Evolutionary conservation across 2,113 vertebrate genomes (phyloP), one percentile per base, ranked within the genome.

Genomic region (Sarotherodon lohbergeri): DNA sequence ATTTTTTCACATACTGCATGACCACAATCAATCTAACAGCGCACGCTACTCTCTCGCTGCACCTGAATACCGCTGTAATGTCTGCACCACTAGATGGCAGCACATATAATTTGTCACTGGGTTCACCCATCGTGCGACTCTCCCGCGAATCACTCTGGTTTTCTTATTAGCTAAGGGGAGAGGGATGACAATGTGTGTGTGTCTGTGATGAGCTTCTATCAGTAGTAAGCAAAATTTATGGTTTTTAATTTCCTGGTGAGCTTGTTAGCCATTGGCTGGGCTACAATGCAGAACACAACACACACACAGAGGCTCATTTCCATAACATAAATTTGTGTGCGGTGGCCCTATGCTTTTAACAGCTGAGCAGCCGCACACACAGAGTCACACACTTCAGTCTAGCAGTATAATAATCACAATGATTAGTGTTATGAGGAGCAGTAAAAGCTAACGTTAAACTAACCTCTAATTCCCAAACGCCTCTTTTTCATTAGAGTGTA

Each of bases 211-310:
- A 93, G 87, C 95, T 95, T 96, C 95, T 90, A 97, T 97, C 97
- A 97, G 96, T 94, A 96, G 97, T 97, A 97, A 98, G 98, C 97
- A 97, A 94, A 98, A 99, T 98, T 99, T 99, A 99, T 98, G 98
- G 96, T 97, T 99, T 99, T 98, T 99, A 98, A 99, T 99, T 98
- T 99, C 96, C 97, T 95, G 86, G 96, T 97, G 97, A 97, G 97
- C 97, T 97, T 96, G 98, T 97, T 97, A 97, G 96, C 95, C 92
- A 97, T 95, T 95, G 95, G 95, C 93, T 96, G 97, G 92, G 97
- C 97, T 97, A 98, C 97, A 98, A 97, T 96, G 98, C 98, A 98
- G 96, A 98, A 97, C 98, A 97, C 94, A 96, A 96, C 91, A 97
- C 97, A 97, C 96, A 97, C 19, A 41, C 61, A 66, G 2, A 39